A percentile compares a stretch with the other conserved stretches of the same genome.
Evolutionary conservation across 2,113 vertebrate genomes (phyloP).

Genomic region (Prietella phreatophila): DNA sequence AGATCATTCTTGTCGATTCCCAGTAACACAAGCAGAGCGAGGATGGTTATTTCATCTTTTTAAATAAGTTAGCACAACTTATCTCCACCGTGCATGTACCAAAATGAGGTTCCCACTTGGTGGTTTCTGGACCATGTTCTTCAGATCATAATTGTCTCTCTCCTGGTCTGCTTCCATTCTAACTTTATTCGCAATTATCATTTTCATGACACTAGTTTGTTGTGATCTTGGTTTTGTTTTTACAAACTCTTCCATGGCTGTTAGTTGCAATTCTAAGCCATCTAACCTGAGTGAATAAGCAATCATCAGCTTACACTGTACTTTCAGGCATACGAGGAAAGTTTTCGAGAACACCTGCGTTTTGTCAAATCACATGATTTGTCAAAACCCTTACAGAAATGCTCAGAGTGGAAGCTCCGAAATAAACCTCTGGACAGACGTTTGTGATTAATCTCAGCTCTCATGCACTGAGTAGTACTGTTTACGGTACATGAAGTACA

Average conservation of each 20-base stretch:
- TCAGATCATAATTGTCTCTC: background rate
- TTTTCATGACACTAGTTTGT: background rate
- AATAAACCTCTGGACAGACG: background rate
- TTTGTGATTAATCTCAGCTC: constrained; percentile 14
- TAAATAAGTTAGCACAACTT: background rate
- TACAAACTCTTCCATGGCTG: background rate
- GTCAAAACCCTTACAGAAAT: constrained; percentile 17
- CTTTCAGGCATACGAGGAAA: background rate
- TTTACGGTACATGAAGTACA: constrained; percentile 10
- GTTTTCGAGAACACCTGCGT: background rate
- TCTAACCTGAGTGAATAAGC: background rate
- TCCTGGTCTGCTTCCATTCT: background rate
- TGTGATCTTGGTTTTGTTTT: background rate
- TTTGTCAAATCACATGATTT: constrained; percentile 14
- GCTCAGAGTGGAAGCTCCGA: background rate
- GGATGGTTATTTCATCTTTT: background rate
- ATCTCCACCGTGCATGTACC: background rate
- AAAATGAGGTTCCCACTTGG: background rate
- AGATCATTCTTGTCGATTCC: background rate
- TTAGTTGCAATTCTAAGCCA: background rate
- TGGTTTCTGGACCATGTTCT: background rate
- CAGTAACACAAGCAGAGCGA: background rate
- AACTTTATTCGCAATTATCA: background rate
- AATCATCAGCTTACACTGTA: background rate
- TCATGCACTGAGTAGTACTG: background rate